Base-by-base conservation (phyloP, 2,113 vertebrate genomes). In the Megaptera novaeangliae region DNA sequence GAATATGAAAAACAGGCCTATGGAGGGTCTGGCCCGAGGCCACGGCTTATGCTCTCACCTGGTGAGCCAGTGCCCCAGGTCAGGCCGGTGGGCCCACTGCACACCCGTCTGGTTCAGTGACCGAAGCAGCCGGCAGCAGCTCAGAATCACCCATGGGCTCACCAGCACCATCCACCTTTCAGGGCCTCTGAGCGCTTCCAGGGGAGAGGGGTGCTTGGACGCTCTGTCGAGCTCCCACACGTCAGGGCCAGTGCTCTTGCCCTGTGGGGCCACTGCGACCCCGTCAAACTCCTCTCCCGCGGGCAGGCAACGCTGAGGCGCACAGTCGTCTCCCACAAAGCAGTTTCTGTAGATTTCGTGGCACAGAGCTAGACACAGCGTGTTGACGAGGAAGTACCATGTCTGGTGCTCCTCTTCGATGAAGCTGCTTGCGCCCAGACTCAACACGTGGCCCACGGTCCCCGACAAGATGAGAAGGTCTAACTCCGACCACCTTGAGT, bases 361-460 rank as follows among this genome's bases (percentile, higher is more conserved):
- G 97, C 99, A 99, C 92, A 99, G 90, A 31, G 98, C 98, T 95
- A 99, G 98, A 97, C 99, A 99, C 89, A 99, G 99, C 0, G 99
- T 99, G 97, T 98, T 99, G 97, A 99, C 97, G 71, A 99, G 99
- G 95, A 99, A 99, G 98, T 99, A 99, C 99, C 99, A 99, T 25
- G 99, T 99, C 97, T 99, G 99, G 97, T 99, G 99, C 93, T 99
- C 99, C 92, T 99, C 99, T 98, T 99, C 99, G 5, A 99, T 98
- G 18, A 99, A 99, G 98, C 99, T 99, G 99, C 99, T 99, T 81
- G 99, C 98, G 0, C 99, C 99, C 97, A 99, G 98, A 97, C 99
- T 99, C 95, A 99, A 96, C 34, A 99, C 99, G 85, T 99, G 99
- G 92, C 99, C 99, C n/a, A 98, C 1, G 0, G 99, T 99, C 81